Evolutionary conservation across 2,888 invertebrate species (phyloP).

Genomic region (Ctena decussata): DNA sequence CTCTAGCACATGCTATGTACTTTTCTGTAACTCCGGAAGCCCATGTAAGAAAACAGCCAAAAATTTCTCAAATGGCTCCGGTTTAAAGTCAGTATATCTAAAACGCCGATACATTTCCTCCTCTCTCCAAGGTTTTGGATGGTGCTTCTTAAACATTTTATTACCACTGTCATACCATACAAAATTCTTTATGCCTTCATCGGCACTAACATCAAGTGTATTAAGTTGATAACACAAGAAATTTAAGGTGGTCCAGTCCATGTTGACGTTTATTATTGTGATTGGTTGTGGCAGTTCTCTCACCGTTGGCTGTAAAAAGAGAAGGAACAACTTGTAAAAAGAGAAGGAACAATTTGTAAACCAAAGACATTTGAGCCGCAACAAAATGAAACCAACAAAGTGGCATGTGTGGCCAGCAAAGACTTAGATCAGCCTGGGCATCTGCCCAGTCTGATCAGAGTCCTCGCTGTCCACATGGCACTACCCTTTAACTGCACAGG

Average conservation of each 20-base stretch:
- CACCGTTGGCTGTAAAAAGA: neutral
- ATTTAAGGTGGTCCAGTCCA: constrained; percentile 92
- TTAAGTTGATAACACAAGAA: constrained; percentile 94
- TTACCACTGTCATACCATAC: constrained; percentile 90
- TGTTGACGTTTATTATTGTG: constrained; percentile 93
- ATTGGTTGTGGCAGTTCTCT: constrained; percentile 89
- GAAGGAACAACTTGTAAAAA: neutral
- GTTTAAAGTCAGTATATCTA: constrained; percentile 92
- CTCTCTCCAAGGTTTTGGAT: constrained; percentile 89
- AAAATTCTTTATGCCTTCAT: constrained; percentile 91
- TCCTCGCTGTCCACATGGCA: no score
- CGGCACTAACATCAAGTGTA: constrained; percentile 88
- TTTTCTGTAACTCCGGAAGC: neutral
- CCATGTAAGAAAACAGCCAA: constrained; percentile 91
- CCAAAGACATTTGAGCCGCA: no score
- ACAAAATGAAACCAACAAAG: no score
- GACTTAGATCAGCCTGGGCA: no score
- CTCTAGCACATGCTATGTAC: no score
- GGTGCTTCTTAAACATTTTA: constrained; percentile 83
- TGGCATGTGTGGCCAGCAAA: no score
- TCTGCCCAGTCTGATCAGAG: no score
- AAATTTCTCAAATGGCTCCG: constrained; percentile 92
- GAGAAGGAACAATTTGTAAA: no score
- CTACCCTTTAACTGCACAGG: no score
- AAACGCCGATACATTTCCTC: constrained; percentile 83